A percentile compares a stretch with the other conserved stretches of the same genome.
These are phyloP conservation scores for Leptodirus hochenwartii DNA, from an alignment of 2,888 invertebrate species.

Conservation along the genomic window DNA sequence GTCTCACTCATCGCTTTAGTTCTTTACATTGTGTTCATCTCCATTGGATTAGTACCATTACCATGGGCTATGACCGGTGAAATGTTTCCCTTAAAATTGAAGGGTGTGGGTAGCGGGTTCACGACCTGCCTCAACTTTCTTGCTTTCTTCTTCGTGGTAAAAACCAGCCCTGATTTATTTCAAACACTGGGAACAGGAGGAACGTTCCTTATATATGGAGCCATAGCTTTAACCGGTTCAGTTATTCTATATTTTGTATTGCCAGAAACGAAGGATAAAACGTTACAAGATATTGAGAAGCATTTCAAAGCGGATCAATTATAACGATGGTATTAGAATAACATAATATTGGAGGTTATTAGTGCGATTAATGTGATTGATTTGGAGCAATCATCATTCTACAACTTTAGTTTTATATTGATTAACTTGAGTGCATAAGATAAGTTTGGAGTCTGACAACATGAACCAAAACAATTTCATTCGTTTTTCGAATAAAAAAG, in stretches of 20 bases:
- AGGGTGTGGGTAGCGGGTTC: conserved; percentile 45
- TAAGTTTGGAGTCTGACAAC: too few species aligned
- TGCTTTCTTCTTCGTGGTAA: conserved; percentile 43
- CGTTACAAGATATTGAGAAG: conserved; percentile 43
- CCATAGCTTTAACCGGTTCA: conserved; percentile 36
- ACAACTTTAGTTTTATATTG: too few species aligned
- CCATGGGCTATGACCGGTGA: conserved; percentile 64
- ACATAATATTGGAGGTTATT: too few species aligned
- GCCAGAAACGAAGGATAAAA: conserved; percentile 49
- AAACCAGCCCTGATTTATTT: conserved; percentile 42
- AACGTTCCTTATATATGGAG: conserved; percentile 40
- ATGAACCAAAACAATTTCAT: too few species aligned
- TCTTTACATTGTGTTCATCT: conserved; percentile 38
- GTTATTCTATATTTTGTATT: conserved; percentile 36
- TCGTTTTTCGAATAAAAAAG: too few species aligned
- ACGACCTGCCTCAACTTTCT: conserved; percentile 41
- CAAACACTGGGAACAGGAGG: conserved; percentile 32
- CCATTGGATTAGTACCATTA: conserved; percentile 42
- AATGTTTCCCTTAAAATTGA: conserved; percentile 40
- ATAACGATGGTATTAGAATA: too few species aligned
- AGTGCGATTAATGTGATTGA: too few species aligned
- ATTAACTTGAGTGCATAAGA: too few species aligned
- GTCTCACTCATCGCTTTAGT: conserved; percentile 25
- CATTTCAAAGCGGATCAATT: too few species aligned
- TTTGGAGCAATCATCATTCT: too few species aligned